Conservation (phyloP, 92 coral and sea anemone species). For the Chrysogorgia sp. region DNA sequence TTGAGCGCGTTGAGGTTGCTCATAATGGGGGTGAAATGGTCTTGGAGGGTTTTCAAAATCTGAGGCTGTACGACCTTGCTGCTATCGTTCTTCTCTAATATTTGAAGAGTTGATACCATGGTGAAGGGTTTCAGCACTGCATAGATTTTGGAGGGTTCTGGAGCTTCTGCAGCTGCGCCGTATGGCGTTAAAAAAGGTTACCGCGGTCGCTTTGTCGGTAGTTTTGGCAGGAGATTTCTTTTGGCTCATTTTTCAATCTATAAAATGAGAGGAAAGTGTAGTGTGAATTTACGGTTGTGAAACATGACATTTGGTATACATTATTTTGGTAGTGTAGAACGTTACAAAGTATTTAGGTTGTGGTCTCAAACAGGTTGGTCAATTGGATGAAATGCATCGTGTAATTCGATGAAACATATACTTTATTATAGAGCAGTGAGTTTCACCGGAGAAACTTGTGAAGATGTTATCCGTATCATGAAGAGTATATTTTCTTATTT, state of each 20-base stretch:
- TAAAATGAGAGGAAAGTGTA: neutral
- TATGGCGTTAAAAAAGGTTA: no score
- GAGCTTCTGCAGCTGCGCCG: neutral
- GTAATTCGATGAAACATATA: no score
- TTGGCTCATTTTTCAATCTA: neutral
- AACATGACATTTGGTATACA: no score
- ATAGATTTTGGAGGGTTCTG: neutral
- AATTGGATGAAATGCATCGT: no score
- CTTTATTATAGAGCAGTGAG: no score
- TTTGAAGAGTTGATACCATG: neutral
- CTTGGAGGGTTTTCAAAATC: neutral
- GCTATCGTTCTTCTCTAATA: neutral
- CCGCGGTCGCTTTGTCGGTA: no score
- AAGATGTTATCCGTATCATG: neutral
- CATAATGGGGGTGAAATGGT: neutral
- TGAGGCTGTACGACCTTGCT: no score
- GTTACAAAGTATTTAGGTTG: no score
- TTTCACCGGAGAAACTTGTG: no score
- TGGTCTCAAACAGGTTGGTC: no score
- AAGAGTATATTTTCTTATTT: neutral
- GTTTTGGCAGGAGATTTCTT: neutral
- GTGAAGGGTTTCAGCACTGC: conserved; percentile 3
- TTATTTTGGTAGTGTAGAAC: no score
- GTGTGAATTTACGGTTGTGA: no score
- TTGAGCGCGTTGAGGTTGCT: neutral